Percentiles rank a stretch among this genome's conserved stretches.
phyloP scores from a whole-genome alignment of 2,113 vertebrate species.

The Muntiacus muntjak region DNA sequence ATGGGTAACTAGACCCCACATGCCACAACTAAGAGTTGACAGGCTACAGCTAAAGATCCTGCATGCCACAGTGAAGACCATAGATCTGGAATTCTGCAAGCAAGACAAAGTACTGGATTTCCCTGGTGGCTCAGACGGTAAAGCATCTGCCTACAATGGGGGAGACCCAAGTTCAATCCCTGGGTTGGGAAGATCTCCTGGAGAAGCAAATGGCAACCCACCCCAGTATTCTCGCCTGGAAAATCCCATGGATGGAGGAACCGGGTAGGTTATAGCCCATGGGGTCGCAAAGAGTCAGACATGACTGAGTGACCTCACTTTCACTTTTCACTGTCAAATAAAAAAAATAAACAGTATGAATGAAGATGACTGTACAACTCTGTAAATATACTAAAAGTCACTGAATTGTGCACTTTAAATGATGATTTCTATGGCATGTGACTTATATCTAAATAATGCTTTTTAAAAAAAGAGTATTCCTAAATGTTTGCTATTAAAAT shows the following conservation, averaged over 20 bases:
- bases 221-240: not conserved
- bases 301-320: not conserved
- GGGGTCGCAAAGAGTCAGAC: not conserved
- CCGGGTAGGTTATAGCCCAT: not conserved
- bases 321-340: not conserved
- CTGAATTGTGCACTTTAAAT: not conserved
- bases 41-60: not conserved
- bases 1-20: not conserved
- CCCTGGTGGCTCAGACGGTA: not conserved
- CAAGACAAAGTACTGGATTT: not conserved
- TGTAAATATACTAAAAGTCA: not conserved
- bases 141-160: rapidly evolving
- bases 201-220: not conserved
- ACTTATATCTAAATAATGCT: not conserved
- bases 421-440: not conserved
- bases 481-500: not conserved
- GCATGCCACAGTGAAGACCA: not conserved
- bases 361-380: not conserved
- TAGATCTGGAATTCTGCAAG: not conserved
- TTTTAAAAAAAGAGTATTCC: not conserved
- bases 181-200: not conserved
- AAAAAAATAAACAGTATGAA: not conserved
- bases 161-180: not conserved
- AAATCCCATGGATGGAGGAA: not conserved
- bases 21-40: not conserved